Evolutionary conservation across 1,140 invertebrate species (phyloP).

Genomic region (Battus philenor): DNA sequence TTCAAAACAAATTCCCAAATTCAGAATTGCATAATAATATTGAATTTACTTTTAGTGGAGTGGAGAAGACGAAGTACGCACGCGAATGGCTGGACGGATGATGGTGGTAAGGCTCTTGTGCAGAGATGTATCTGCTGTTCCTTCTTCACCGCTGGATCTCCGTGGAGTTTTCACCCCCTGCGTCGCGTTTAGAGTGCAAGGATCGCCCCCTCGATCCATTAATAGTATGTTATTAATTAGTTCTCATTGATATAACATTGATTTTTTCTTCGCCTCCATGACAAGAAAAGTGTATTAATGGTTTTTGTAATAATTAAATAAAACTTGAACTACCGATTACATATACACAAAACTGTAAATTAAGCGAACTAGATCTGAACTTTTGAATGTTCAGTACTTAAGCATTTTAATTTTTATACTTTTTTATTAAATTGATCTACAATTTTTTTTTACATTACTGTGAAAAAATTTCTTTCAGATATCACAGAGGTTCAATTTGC

Average conservation of each 20-base stretch:
- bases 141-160: slow-evolving; percentile 60
- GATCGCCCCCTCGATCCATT: slow-evolving; percentile 80
- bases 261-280: no score
- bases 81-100: slow-evolving; percentile 85
- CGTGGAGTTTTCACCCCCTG: slow-evolving; percentile 86
- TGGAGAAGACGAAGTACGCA: slow-evolving; percentile 83
- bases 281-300: no score
- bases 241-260: no score
- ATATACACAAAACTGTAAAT: no score
- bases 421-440: not conserved
- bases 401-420: no score
- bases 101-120: slow-evolving; percentile 88
- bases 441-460: not conserved
- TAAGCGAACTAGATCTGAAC: no score
- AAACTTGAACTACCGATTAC: no score
- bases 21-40: no score
- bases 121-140: slow-evolving; percentile 80
- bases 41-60: slow-evolving; percentile 91
- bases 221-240: slow-evolving; percentile 80
- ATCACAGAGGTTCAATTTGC: slow-evolving; percentile 87
- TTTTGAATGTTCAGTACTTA: no score
- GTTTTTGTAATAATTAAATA: no score
- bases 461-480: slow-evolving; percentile 69
- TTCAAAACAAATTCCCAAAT: no score
- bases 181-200: slow-evolving; percentile 89